Evolutionary conservation across 2,797 vertebrate genomes (phyloP).

Genomic region (Labroides dimidiatus): DNA sequence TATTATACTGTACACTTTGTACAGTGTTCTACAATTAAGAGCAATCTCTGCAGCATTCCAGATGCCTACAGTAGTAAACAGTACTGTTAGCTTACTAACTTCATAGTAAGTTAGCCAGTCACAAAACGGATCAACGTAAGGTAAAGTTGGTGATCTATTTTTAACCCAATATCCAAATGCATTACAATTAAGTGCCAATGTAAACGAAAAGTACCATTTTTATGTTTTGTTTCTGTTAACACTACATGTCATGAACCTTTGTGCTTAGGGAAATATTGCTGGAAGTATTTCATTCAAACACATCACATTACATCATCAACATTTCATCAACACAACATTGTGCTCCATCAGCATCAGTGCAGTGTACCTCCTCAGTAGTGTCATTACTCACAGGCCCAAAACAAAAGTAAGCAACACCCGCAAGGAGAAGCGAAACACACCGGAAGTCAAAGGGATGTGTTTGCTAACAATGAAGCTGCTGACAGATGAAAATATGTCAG

Average conservation of each 20-base stretch:
- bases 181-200: background rate
- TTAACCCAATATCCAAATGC: background rate
- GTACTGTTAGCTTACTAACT: background rate
- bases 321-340: conserved; percentile 1
- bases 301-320: conserved; percentile 7
- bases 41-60: too few species aligned
- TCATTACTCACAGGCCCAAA: background rate
- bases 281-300: background rate
- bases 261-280: background rate
- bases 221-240: background rate
- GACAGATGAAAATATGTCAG: background rate
- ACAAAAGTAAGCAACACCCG: background rate
- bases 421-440: conserved; percentile 16
- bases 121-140: too few species aligned
- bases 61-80: too few species aligned
- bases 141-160: too few species aligned
- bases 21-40: too few species aligned
- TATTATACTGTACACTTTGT: too few species aligned
- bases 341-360: background rate
- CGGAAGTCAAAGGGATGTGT: background rate
- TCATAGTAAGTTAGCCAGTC: background rate
- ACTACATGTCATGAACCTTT: background rate
- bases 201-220: background rate
- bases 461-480: background rate
- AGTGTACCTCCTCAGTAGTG: background rate